Conservation (phyloP, 2,797 vertebrate genomes). For the Danio albolineatus region DNA sequence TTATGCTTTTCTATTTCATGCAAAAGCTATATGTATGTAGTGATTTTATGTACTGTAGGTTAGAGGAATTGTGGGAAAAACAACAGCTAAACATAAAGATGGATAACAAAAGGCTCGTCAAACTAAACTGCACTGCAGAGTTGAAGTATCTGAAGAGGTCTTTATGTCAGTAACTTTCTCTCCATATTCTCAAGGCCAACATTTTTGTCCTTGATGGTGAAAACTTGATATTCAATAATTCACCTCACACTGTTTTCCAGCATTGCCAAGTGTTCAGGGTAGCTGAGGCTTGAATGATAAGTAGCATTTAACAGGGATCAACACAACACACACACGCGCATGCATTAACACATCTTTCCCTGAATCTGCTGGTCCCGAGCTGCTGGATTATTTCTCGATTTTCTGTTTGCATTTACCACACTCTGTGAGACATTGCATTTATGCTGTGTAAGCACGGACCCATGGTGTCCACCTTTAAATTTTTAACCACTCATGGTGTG, state of each 20-base stretch:
- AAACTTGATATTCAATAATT: conserved; percentile 37
- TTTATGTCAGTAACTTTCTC: conserved; percentile 1
- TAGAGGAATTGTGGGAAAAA: not conserved
- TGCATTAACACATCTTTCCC: too few species aligned
- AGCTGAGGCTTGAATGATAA: conserved; percentile 9
- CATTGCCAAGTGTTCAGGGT: not conserved
- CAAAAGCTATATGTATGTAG: too few species aligned
- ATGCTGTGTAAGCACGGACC: not conserved
- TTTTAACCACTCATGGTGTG: not conserved
- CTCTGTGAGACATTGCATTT: not conserved
- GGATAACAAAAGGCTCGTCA: not conserved
- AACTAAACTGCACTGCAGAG: not conserved
- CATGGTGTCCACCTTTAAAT: not conserved
- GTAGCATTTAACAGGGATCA: not conserved
- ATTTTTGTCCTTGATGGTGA: conserved; percentile 15
- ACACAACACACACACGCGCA: not conserved
- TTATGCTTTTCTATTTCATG: too few species aligned
- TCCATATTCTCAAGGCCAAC: conserved; percentile 1
- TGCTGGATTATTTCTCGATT: not conserved
- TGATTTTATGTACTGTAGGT: not conserved
- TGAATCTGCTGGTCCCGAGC: not conserved
- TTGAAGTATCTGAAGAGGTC: not conserved
- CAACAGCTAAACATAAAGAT: not conserved
- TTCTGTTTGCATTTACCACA: not conserved
- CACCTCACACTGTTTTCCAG: conserved; percentile 11